Conservation (phyloP, 2,888 invertebrate species). For the Tinea pellionella region DNA sequence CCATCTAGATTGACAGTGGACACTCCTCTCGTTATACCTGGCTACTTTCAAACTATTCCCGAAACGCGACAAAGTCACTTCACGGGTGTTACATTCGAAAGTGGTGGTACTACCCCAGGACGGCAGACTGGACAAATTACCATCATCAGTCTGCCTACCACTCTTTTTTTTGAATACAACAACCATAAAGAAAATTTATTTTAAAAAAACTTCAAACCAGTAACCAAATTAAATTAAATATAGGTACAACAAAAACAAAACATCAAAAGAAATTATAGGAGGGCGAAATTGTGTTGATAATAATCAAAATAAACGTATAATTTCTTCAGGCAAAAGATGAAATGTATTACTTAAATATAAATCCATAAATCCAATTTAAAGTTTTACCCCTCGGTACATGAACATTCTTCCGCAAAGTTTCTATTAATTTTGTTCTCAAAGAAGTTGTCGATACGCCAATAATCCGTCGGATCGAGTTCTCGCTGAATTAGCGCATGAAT, state of each 20-base stretch:
- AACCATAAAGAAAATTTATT: no score
- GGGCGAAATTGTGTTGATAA: background rate
- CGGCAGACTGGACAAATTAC: no score
- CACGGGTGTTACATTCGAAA: no score
- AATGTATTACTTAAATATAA: constrained; percentile 7
- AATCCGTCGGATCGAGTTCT: constrained; percentile 22
- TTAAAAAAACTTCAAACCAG: background rate
- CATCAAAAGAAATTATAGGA: background rate
- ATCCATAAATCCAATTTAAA: constrained; percentile 13
- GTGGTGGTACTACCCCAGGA: no score
- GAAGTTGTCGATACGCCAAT: constrained; percentile 19
- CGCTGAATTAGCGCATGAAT: constrained; percentile 23
- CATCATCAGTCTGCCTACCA: no score
- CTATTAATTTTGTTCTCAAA: constrained; percentile 13
- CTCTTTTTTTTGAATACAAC: no score
- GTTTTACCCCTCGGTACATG: constrained; percentile 11
- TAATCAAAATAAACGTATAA: background rate
- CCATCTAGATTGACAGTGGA: no score
- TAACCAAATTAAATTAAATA: background rate
- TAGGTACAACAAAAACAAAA: background rate
- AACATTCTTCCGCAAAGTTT: background rate
- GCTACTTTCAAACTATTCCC: no score
- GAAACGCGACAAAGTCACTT: no score
- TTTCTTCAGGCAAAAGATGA: background rate
- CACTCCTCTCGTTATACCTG: no score